Evolutionary conservation across 2,113 vertebrate species (phyloP), one percentile per base, ranked within the genome.

Genomic region (Nesogale talazaci): DNA sequence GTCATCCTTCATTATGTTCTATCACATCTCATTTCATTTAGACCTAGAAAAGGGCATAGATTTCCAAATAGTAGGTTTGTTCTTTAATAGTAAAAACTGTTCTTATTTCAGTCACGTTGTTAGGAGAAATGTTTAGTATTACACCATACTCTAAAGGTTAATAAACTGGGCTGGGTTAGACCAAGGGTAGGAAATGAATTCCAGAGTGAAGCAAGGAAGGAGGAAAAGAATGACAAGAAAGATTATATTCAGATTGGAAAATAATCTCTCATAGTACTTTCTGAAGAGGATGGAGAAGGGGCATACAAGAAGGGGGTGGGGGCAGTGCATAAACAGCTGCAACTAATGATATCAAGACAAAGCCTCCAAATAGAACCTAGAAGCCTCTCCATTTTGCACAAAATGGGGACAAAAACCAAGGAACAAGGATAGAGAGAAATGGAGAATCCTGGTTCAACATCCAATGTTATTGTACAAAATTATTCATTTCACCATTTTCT

Each of bases 131-230:
- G 74, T 70, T 87, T 88, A 29, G 34, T 83, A 63, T 92, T 89
- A 72, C 27, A 83, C 20, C 42, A 75, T 36, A 57, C 23, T 4
- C 52, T 80, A 67, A 84, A 83, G 72, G 19, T 89, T 80, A 96
- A 83, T 91, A 87, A 84, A 56, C 79, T 57, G 16, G 46, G 6
- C 19, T 91, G 85, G 61, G n/a, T 61, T 85, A 87, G 59, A 76
- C 8, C n/a, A 70, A 15, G n/a, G n/a, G 16, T 2, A 93, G 31
- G 29, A 78, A 56, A 79, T 89, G 31, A 92, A 96, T 83, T 92
- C 84, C 77, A 74, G 74, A 86, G 14, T 84, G 77, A 95, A 91
- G 70, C n/a, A 79, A 92, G 40, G 67, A 94, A 95, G 15, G 19
- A 86, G 29, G 46, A 94, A 90, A 82, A 56, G 63, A 95, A 86